Evolutionary conservation across 2,888 invertebrate genomes (phyloP).

Genomic region (Nephrotoma flavescens): DNA sequence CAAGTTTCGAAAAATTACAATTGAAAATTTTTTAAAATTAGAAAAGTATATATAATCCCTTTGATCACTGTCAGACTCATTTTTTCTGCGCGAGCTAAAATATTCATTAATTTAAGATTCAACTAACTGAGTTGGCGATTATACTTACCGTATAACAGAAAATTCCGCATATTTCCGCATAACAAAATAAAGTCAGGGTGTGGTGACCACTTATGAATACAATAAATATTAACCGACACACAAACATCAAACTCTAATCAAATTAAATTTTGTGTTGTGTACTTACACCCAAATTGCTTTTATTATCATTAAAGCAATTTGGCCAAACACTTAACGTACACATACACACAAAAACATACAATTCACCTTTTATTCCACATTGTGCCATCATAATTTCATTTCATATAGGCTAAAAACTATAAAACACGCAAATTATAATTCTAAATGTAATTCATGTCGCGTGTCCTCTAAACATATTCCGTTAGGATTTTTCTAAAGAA

Average conservation of each 20-base stretch:
- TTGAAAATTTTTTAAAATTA: no score
- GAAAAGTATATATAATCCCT: no score
- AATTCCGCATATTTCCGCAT: no score
- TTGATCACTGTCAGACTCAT: no score
- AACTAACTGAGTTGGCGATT: no score
- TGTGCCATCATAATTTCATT: not conserved
- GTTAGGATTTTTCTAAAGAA: not conserved
- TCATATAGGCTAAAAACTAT: not conserved
- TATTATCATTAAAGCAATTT: not conserved
- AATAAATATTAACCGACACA: not conserved
- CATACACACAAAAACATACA: not conserved
- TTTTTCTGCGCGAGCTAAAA: no score
- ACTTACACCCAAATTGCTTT: not conserved
- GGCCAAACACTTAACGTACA: not conserved
- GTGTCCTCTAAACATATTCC: not conserved
- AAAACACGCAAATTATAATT: not conserved
- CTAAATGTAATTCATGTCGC: slow-evolving; percentile 1
- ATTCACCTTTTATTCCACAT: not conserved
- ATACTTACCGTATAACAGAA: no score
- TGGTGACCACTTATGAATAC: not conserved
- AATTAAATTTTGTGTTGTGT: not conserved
- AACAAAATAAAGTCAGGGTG: not conserved
- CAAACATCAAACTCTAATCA: not conserved
- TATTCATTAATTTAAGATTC: no score
- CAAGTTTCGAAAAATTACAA: no score